phyloP scores from a whole-genome alignment of 2,113 vertebrate species.

The Sinocyclocheilus anophthalmus region DNA sequence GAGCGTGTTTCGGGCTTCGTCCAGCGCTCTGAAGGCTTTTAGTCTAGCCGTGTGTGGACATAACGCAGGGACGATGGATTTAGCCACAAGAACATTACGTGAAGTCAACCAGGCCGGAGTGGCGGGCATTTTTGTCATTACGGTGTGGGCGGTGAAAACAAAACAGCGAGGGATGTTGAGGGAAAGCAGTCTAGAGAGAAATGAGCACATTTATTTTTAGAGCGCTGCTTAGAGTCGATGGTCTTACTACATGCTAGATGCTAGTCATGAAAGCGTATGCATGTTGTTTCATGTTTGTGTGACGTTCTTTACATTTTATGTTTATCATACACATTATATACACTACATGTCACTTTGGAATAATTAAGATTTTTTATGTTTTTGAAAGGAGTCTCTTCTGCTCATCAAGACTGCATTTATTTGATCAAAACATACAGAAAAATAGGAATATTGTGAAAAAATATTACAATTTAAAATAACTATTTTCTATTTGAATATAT shows the following conservation, averaged over 20 bases:
- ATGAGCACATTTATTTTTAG: constrained; percentile 47
- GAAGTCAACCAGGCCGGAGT: constrained; percentile 41
- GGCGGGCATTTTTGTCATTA: constrained; percentile 21
- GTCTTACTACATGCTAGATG: not conserved
- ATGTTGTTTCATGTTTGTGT: not conserved
- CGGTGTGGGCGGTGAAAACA: constrained; percentile 21
- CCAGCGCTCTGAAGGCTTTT: constrained; percentile 22
- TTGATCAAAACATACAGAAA: not conserved
- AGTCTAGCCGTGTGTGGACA: constrained; percentile 23
- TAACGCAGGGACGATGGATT: constrained; percentile 55
- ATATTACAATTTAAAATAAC: too few relatives aligned
- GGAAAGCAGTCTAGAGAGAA: constrained; percentile 47
- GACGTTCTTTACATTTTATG: not conserved
- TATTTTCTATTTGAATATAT: too few relatives aligned
- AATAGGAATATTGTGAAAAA: too few relatives aligned
- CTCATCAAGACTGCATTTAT: not conserved
- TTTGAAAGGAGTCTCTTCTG: too few relatives aligned
- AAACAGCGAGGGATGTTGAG: constrained; percentile 42
- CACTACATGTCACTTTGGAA: too few relatives aligned
- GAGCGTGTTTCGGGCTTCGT: not conserved
- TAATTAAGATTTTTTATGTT: too few relatives aligned
- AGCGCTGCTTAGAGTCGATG: not conserved
- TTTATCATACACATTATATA: not conserved
- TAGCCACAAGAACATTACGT: constrained; percentile 36
- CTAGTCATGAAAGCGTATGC: not conserved